These are phyloP conservation scores for Marronus borbonicus DNA, from an alignment of 2,888 invertebrate genomes.

Conservation along the genomic window DNA sequence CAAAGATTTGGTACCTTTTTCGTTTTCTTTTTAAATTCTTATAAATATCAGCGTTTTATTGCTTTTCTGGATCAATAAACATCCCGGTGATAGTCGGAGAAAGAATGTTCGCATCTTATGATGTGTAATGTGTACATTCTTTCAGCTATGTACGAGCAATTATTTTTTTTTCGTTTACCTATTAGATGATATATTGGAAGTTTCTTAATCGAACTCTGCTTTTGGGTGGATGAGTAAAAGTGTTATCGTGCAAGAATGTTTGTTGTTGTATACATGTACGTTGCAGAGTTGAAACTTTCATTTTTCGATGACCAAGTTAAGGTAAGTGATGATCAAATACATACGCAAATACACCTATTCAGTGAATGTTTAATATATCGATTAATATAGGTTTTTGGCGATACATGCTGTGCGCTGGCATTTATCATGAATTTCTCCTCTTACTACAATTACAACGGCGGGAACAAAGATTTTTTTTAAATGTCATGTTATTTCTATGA, in stretches of 20 bases:
- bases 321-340: slow-evolving; percentile 21
- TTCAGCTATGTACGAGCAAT: neutral
- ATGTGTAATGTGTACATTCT: slow-evolving; percentile 25
- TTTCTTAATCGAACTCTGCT: slow-evolving; percentile 30
- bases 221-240: slow-evolving; percentile 41
- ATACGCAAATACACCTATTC: neutral
- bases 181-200: slow-evolving; percentile 23
- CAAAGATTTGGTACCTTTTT: too few species aligned
- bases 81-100: neutral
- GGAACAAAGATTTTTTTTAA: neutral
- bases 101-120: slow-evolving; percentile 7
- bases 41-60: too few species aligned
- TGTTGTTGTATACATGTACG: slow-evolving; percentile 14
- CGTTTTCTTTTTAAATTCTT: too few species aligned
- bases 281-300: slow-evolving; percentile 35
- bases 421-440: slow-evolving; percentile 1
- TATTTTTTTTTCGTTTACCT: slow-evolving; percentile 19
- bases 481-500: neutral
- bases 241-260: slow-evolving; percentile 44
- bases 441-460: neutral
- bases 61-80: neutral
- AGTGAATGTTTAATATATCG: slow-evolving; percentile 17
- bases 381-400: slow-evolving; percentile 19
- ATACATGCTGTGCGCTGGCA: neutral
- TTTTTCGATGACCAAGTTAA: slow-evolving; percentile 39